phyloP scores from a whole-genome alignment of 2,797 vertebrate species.

The Acipenser ruthenus region DNA sequence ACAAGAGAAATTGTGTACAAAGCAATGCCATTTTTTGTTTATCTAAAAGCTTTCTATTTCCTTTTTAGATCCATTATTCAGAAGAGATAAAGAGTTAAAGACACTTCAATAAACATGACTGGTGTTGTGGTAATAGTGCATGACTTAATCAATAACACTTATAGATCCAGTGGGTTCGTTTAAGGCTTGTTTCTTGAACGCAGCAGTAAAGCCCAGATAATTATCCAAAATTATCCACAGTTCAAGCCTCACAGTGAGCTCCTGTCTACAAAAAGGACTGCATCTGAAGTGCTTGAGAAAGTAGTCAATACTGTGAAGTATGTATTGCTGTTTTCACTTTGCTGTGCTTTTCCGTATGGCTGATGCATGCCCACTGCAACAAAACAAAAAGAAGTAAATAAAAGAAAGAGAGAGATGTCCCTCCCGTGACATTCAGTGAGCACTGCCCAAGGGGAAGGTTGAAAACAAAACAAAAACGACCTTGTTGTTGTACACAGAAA shows the following conservation, averaged over 20 bases:
- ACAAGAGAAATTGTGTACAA: constrained; percentile 4
- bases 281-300: constrained; percentile 5
- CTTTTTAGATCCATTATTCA: constrained; percentile 71
- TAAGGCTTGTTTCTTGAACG: constrained; percentile 9
- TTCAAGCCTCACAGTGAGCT: constrained; percentile 8
- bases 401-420: constrained; percentile 34
- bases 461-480: constrained; percentile 32
- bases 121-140: constrained; percentile 2
- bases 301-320: constrained; percentile 10
- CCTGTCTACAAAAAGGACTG: constrained; percentile 8
- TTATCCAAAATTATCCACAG: constrained; percentile 18
- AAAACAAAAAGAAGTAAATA: constrained; percentile 56
- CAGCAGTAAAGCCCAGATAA: constrained; percentile 7
- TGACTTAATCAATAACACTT: constrained; percentile 11
- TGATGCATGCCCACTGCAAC: constrained; percentile 22
- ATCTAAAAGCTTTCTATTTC: constrained; percentile 34
- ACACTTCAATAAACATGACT: constrained; percentile 17
- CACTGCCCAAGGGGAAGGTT: constrained; percentile 49
- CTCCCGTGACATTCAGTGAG: constrained; percentile 9
- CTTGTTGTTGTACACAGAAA: constrained; percentile 43
- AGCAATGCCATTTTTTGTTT: too few relatives aligned
- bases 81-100: constrained; percentile 66
- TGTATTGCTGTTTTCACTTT: constrained; percentile 1
- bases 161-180: constrained; percentile 9
- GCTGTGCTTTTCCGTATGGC: neutral